A percentile compares a stretch with the other conserved stretches of the same genome.
Evolutionary conservation across 2,113 vertebrate species (phyloP).

Genomic region (Bettongia penicillata): DNA sequence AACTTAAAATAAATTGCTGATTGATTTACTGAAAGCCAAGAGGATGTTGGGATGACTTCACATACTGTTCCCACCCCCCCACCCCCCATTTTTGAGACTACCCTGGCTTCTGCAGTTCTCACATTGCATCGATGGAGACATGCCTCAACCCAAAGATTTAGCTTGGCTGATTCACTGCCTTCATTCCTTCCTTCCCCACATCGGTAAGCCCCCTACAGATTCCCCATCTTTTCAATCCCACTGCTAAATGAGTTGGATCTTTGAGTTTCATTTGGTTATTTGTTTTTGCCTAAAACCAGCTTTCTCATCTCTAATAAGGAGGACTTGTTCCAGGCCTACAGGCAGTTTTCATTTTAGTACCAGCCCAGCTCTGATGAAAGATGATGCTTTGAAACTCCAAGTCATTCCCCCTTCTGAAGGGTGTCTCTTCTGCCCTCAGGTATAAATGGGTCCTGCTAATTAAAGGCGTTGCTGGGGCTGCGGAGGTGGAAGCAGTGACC

Average conservation of each 20-base stretch:
- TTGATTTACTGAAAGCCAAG: not conserved
- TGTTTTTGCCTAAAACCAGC: not conserved
- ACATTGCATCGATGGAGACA: not conserved
- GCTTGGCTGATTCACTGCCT: not conserved
- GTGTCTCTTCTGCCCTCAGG: not conserved
- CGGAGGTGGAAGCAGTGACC: not conserved
- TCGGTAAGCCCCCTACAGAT: not conserved
- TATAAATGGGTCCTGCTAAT: not conserved
- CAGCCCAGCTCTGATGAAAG: not conserved
- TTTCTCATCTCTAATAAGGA: not conserved
- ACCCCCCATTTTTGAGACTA: not conserved
- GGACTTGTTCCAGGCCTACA: not conserved
- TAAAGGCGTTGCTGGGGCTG: not conserved
- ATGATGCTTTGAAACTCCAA: constrained; percentile 4
- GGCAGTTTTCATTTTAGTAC: not conserved
- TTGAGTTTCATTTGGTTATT: not conserved
- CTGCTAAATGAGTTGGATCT: not conserved
- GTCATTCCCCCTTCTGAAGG: not conserved
- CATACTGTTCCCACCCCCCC: not conserved
- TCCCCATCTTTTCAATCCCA: not conserved
- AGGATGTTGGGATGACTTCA: not conserved
- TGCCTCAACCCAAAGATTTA: not conserved
- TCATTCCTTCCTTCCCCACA: not conserved
- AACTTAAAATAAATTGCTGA: not conserved
- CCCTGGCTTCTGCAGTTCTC: not conserved